phyloP scores from a whole-genome alignment of 2,113 vertebrate genomes.

The Chelonoidis abingdonii region DNA sequence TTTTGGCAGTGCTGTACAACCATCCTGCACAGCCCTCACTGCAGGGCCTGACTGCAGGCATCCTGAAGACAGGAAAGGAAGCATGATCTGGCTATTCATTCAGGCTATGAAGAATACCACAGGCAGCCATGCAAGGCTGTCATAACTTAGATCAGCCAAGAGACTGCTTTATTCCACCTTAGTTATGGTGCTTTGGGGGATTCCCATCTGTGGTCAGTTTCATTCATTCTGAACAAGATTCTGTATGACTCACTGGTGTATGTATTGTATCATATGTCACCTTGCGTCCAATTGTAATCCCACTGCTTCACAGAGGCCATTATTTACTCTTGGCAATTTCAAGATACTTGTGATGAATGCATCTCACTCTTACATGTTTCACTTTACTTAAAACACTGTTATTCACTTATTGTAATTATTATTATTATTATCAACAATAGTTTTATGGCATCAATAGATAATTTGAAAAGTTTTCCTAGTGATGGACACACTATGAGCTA shows the following conservation, averaged over 20 bases:
- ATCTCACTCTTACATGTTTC: neutral
- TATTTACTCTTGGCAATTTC: neutral
- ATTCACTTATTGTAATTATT: neutral
- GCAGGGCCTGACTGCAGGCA: neutral
- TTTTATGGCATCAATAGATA: neutral
- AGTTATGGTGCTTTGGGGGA: neutral
- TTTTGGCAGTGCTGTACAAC: neutral
- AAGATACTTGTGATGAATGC: neutral
- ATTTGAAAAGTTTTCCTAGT: neutral
- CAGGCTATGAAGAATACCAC: too few species aligned
- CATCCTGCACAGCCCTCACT: neutral
- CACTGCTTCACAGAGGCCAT: neutral
- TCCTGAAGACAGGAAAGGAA: neutral
- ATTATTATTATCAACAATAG: neutral
- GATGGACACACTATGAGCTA: neutral
- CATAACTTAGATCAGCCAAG: neutral
- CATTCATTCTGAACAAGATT: neutral
- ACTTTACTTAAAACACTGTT: neutral
- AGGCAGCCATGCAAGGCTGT: neutral
- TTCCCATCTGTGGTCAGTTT: neutral
- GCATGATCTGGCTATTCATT: neutral
- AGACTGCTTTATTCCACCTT: neutral
- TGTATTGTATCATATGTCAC: neutral
- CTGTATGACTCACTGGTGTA: fast-evolving
- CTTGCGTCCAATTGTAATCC: neutral